Base-by-base conservation (phyloP, 2,797 vertebrate species). In the Kryptopterus vitreolus region DNA sequence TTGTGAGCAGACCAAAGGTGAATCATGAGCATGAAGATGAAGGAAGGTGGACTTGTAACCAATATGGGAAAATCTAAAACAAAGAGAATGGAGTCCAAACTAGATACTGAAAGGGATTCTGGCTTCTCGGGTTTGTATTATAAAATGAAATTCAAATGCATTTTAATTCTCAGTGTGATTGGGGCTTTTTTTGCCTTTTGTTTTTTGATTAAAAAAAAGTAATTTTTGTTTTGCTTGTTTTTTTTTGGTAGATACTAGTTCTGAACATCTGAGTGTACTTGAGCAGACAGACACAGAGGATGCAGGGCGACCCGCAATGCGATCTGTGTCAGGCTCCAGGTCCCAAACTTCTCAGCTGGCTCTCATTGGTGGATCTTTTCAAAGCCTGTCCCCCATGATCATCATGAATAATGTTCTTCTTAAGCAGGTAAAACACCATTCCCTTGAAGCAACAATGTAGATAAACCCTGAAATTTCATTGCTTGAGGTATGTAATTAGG, bases 391-490 rank as follows among this genome's bases (percentile, higher is more conserved):
- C 77, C 92, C 95, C 7, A 94, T 97, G 96, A 95, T 97, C 0
- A 92, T 97, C 87, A 96, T 97, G 96, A 98, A 98, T 92, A 97
- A 96, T 5, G 94, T 96, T 24, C 86, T 97, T 77, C 94, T 97
- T 66, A 96, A 95, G 79, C 95, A 97, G 95, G 96, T 98, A 91
- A 81, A 11, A 3, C 35, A 55, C 31, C 16, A 59, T 26, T 38
- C 15, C 13, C 7, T 10, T 53, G 26, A 33, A 71, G 8, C 18
- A 50, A 50, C 24, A 29, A 24, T 29, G 24, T 68, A 1, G 10
- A 12, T 46, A 12, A 68, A 46, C 6, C 24, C 16, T 50, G 24
- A 50, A 50, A 50, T 50, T 29, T 29, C 10, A 48, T 29, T 24
- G 13, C n/a, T 33, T 31, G 15, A 68, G 46, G 8, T 69, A 29